Evolutionary conservation across 1,140 invertebrate genomes (phyloP).

Genomic region (Papilio machaon): DNA sequence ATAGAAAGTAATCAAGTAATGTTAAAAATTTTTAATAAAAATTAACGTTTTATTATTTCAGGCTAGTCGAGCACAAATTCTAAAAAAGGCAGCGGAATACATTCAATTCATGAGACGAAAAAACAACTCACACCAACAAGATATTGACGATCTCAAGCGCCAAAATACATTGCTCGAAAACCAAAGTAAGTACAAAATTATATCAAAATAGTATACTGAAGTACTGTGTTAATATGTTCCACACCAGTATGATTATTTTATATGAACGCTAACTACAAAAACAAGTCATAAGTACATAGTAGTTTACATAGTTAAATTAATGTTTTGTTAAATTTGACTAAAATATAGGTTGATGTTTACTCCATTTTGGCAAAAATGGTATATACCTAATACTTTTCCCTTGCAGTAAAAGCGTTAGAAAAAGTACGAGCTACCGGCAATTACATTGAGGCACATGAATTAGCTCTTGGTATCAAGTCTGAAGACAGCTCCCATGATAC

Average conservation of each 20-base stretch:
- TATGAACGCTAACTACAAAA: too few relatives aligned
- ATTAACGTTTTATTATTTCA: constrained; percentile 69
- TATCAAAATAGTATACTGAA: not conserved
- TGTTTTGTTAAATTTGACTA: too few relatives aligned
- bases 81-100: constrained; percentile 99
- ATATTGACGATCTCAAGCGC: constrained; percentile 96
- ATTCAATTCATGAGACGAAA: constrained; percentile 97
- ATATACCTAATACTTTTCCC: constrained; percentile 36
- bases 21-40: not conserved
- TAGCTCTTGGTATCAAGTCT: constrained; percentile 78
- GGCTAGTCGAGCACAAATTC: constrained; percentile 97
- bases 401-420: constrained; percentile 85
- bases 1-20: too few relatives aligned
- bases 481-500: constrained; percentile 79
- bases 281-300: too few relatives aligned
- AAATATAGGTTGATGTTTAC: too few relatives aligned
- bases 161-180: constrained; percentile 95
- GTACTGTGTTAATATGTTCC: too few relatives aligned
- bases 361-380: too few relatives aligned
- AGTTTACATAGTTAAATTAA: too few relatives aligned
- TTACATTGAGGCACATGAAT: constrained; percentile 80
- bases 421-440: constrained; percentile 86
- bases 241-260: too few relatives aligned
- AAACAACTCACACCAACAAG: constrained; percentile 95
- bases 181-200: constrained; percentile 84